Evolutionary conservation across 2,888 invertebrate genomes (phyloP), one percentile per base, ranked within the genome.

Genomic region (Pheosia tremula): DNA sequence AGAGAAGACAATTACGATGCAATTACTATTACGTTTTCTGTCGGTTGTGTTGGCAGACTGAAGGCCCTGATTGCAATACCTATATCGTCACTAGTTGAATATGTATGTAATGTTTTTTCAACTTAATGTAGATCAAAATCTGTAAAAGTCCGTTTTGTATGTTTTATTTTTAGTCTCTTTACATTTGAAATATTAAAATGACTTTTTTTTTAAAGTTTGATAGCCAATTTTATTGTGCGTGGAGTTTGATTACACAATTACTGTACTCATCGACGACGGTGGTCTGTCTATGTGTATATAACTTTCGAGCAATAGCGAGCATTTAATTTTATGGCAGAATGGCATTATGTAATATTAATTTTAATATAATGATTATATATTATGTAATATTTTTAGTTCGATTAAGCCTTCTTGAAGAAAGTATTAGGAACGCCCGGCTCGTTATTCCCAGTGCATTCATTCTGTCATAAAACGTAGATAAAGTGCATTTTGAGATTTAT

Each of bases 261-360:
- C 60, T 68, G 61, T 61, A 66, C 55, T 68, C 72, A 63, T 64
- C 64, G 64, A 64, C 62, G 68, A 67, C 45, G 64, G 59, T 61
- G 65, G 60, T 65, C 58, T 60, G 62, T 64, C 66, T 63, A 65
- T 58, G 66, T 69, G 74, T 69, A 71, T 69, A 67, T 66, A 64
- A 57, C 24, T 55, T 61, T 61, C 53, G 72, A 80, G 75, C 77
- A 79, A 79, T 81, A 78, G 75, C 67, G 71, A 84, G 90, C 90
- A 89, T 90, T 90, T 90, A 89, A 77, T 88, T 86, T 86, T 86
- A 81, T 86, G 88, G 78, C 86, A 85, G 85, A 87, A 85, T 85
- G 85, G 83, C 80, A 77, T 78, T 72, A 74, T 74, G 67, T 75
- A 74, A 71, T 71, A 65, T 70, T 67, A 64, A 71, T 77, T 68